These are phyloP conservation scores for Drosophila subobscura DNA, from an alignment of 1,140 invertebrate species.

Conservation along the genomic window DNA sequence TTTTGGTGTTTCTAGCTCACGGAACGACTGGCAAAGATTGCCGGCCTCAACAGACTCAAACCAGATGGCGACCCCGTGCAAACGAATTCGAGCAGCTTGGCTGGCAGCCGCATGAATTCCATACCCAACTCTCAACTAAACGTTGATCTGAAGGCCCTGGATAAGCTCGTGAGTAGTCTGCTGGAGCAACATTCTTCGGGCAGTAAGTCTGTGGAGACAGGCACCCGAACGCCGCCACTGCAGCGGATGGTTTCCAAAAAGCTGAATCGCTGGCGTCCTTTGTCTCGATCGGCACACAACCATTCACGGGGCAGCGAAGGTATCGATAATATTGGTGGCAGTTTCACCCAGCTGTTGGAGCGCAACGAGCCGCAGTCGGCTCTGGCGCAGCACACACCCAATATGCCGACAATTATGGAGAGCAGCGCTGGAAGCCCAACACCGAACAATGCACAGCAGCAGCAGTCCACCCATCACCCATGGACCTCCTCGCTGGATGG, in stretches of 20 bases:
- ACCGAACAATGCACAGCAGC: slow-evolving; percentile 58
- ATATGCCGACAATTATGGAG: slow-evolving; percentile 83
- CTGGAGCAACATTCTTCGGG: slow-evolving; percentile 69
- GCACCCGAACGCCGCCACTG: slow-evolving; percentile 50
- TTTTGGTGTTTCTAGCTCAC: slow-evolving; percentile 53
- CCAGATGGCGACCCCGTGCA: slow-evolving; percentile 45
- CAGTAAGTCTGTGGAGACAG: slow-evolving; percentile 28
- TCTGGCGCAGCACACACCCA: slow-evolving; percentile 40
- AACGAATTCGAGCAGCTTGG: slow-evolving; percentile 51
- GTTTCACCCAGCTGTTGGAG: slow-evolving; percentile 66
- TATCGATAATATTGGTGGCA: slow-evolving; percentile 34
- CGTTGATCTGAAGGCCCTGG: slow-evolving; percentile 73
- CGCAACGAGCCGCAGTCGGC: slow-evolving; percentile 43
- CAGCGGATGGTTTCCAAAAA: slow-evolving; percentile 69
- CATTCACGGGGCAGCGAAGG: slow-evolving; percentile 38
- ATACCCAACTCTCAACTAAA: slow-evolving; percentile 75
- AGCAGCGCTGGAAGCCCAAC: slow-evolving; percentile 49
- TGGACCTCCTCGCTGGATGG: slow-evolving; percentile 67
- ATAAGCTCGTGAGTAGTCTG: slow-evolving; percentile 76
- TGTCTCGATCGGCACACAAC: slow-evolving; percentile 76
- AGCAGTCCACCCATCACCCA: slow-evolving; percentile 29
- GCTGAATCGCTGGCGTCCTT: slow-evolving; percentile 74
- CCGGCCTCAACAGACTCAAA: slow-evolving; percentile 65
- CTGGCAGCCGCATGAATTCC: slow-evolving; percentile 75
- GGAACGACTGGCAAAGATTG: slow-evolving; percentile 76